Evolutionary conservation across 1,140 invertebrate genomes (phyloP), one percentile per base, ranked within the genome.

Genomic region (Nomia melanderi): DNA sequence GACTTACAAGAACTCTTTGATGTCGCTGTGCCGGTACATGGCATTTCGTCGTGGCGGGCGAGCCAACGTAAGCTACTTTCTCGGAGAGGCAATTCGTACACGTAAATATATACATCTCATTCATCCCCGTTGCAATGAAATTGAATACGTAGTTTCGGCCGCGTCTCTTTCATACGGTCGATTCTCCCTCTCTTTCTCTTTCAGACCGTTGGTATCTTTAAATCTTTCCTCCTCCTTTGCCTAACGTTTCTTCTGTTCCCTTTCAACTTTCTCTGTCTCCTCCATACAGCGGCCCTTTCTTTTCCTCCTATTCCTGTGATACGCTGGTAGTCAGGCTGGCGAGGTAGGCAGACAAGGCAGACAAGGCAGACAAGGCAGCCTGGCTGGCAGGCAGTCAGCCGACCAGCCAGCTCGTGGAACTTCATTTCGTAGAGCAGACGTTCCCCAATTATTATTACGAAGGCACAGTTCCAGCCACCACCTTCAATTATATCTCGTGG

Each of bases 401-500:
- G 31, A 44, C 25, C 39, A 69, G 44, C 25, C 31, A 54, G 41
- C 50, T 25, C 60, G 62, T 47, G 27, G 33, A 83, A 83, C 62
- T 83, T 80, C 25, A 65, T 84, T 64, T 47, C 60, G 54, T 20
- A 11, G 56, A 84, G 83, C 82, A 84, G 82, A 77, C 77, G 63
- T 83, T 76, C 53, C 79, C n/a, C 78, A 80, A 84, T 84, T 83
- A 83, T 84, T 84, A 84, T 83, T 83, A 84, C 41, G 77, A 72
- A 77, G 63, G 77, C 81, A 44, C 82, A 83, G 67, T 84, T 84
- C 67, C 82, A 80, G 27, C 66, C 50, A 83, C 70, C 73, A 70
- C 57, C 69, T 80, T 78, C 82, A 84, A 84, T 84, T 84, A 84
- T 83, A 82, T 77, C 77, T 70, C 67, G 57, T 53, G 81, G 83